Evolutionary conservation across 2,113 vertebrate species (phyloP).

Genomic region (Leuciscus idus): DNA sequence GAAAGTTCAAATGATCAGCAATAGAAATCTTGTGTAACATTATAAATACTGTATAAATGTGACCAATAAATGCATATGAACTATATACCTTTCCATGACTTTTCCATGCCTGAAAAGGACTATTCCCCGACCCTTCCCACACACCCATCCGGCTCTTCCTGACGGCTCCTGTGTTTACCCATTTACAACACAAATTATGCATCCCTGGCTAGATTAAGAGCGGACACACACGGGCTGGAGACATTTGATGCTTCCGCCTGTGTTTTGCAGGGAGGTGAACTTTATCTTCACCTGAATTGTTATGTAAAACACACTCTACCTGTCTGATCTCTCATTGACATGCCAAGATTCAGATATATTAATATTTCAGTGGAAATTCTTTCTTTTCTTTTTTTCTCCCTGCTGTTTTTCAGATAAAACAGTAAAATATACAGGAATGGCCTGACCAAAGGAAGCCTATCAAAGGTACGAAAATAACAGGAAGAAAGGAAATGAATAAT

Average conservation of each 20-base stretch:
- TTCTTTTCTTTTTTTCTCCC: slow-evolving; percentile 39
- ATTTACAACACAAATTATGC: slow-evolving; percentile 45
- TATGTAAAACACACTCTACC: slow-evolving; percentile 64
- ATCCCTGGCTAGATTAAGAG: neutral
- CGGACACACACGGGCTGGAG: slow-evolving; percentile 14
- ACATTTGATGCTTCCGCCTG: slow-evolving; percentile 27
- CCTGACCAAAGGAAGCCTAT: slow-evolving; percentile 63
- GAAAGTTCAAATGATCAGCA: neutral
- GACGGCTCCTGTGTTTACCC: neutral
- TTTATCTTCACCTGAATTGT: slow-evolving; percentile 59
- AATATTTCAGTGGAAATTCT: slow-evolving; percentile 60
- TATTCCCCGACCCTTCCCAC: neutral
- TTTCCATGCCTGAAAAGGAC: neutral
- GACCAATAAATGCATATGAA: neutral
- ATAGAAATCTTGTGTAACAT: neutral
- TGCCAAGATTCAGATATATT: slow-evolving; percentile 59
- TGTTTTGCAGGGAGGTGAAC: slow-evolving; percentile 50
- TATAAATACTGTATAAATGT: neutral
- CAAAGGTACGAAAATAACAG: slow-evolving; percentile 70
- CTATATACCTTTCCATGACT: neutral
- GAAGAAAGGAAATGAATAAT: slow-evolving; percentile 78
- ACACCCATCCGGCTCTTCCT: neutral
- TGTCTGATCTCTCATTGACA: slow-evolving; percentile 65
- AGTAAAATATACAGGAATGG: slow-evolving; percentile 62
- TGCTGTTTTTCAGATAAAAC: slow-evolving; percentile 49